A percentile compares a stretch with the other conserved stretches of the same genome.
Evolutionary conservation across 2,888 invertebrate genomes (phyloP).

Genomic region (Hofmannophila pseudospretella): DNA sequence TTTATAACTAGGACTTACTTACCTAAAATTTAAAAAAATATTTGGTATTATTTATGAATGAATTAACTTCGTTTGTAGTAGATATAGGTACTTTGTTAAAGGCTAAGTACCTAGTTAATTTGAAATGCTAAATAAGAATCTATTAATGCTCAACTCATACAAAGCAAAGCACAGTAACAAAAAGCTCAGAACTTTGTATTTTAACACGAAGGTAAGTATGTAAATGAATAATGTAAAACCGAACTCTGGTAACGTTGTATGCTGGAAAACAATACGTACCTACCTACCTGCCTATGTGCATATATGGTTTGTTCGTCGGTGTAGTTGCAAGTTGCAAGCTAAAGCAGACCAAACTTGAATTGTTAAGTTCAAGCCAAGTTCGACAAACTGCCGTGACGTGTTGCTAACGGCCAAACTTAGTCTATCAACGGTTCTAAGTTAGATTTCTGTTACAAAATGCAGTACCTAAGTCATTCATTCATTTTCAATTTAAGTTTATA

Average conservation of each 20-base stretch:
- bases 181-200: conserved; percentile 1
- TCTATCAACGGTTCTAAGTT: no score
- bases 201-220: neutral
- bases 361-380: conserved; percentile 9
- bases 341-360: conserved; percentile 12
- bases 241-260: conserved; percentile 18
- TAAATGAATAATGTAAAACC: conserved; percentile 27
- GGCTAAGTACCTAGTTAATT: no score
- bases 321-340: neutral
- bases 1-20: no score
- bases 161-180: neutral
- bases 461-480: no score
- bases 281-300: conserved; percentile 5
- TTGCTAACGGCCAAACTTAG: conserved; percentile 4
- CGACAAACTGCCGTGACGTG: conserved; percentile 9
- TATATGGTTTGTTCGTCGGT: conserved; percentile 8
- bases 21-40: no score
- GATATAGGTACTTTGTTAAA: no score
- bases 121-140: no score
- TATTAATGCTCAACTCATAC: no score
- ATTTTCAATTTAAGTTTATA: no score
- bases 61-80: no score
- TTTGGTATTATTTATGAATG: no score
- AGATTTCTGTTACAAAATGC: no score
- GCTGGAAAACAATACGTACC: conserved; percentile 10